These are phyloP conservation scores for Macrosoma leucophasiata DNA, from an alignment of 2,888 invertebrate species.

Conservation along the genomic window DNA sequence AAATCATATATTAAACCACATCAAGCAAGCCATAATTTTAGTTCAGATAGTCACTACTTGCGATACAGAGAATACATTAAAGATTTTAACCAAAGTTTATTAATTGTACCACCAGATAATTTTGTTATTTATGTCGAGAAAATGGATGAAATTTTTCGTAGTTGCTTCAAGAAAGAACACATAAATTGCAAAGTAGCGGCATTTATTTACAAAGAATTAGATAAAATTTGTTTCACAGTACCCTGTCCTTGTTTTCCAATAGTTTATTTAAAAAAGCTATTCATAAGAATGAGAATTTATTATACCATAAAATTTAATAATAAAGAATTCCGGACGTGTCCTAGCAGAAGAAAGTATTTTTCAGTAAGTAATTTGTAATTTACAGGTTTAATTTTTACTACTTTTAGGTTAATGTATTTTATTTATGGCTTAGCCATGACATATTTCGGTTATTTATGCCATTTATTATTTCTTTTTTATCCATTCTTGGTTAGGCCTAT, in stretches of 20 bases:
- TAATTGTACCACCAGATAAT: conserved; percentile 6
- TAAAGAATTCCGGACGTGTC: not conserved
- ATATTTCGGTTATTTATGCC: not conserved
- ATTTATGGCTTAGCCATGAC: not conserved
- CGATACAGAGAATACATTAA: too few species aligned
- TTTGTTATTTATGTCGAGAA: conserved; percentile 4
- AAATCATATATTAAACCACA: too few species aligned
- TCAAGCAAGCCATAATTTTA: too few species aligned
- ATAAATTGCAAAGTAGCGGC: too few species aligned
- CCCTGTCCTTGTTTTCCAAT: too few species aligned
- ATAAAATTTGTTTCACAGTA: too few species aligned
- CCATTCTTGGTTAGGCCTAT: conserved; percentile 8
- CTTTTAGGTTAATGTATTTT: not conserved
- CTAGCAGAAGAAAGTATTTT: not conserved
- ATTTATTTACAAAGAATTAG: too few species aligned
- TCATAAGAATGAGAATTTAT: not conserved
- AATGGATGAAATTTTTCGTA: conserved; percentile 12
- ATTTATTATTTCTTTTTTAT: conserved; percentile 1
- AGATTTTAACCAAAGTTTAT: conserved; percentile 3
- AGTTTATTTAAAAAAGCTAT: not conserved
- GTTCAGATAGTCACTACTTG: too few species aligned
- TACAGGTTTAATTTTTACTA: not conserved
- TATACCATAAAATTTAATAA: not conserved
- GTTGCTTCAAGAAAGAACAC: conserved; percentile 27
- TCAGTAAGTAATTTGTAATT: not conserved